Percentiles rank a stretch among this genome's conserved stretches.
Evolutionary conservation across 2,113 vertebrate species (phyloP).

Genomic region (Nipponia nippon): DNA sequence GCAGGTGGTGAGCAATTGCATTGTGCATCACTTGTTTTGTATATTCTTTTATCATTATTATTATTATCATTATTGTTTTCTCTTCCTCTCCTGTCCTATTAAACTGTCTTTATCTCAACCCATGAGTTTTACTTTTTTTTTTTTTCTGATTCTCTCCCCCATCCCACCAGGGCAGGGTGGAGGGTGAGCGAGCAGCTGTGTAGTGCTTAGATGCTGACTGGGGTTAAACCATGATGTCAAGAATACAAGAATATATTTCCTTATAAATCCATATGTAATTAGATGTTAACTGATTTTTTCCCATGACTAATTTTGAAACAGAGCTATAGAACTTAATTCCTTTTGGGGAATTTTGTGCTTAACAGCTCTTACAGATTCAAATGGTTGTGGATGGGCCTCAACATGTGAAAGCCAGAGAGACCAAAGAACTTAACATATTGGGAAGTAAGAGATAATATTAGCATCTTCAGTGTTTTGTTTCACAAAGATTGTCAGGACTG

Average conservation of each 20-base stretch:
- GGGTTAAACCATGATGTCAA: no score
- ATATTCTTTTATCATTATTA: no score
- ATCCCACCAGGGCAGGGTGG: no score
- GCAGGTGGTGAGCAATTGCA: no score
- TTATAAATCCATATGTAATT: not conserved
- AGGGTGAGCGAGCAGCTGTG: no score
- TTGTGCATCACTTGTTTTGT: no score
- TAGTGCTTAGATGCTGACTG: no score
- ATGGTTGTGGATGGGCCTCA: not conserved
- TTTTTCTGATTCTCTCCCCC: no score
- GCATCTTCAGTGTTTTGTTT: not conserved
- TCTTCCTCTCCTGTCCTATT: no score
- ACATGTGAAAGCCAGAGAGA: conserved; percentile 31
- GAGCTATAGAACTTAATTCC: not conserved
- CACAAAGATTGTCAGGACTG: not conserved
- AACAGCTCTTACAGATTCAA: conserved; percentile 36
- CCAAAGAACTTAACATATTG: not conserved
- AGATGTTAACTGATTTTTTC: not conserved
- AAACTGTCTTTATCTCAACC: no score
- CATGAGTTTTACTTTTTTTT: no score
- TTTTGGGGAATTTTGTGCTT: not conserved
- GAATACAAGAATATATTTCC: not conserved
- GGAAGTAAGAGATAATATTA: not conserved
- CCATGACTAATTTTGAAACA: not conserved
- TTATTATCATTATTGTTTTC: no score